Conservation (phyloP, 2,113 vertebrate genomes). For the Laticauda laticaudata region DNA sequence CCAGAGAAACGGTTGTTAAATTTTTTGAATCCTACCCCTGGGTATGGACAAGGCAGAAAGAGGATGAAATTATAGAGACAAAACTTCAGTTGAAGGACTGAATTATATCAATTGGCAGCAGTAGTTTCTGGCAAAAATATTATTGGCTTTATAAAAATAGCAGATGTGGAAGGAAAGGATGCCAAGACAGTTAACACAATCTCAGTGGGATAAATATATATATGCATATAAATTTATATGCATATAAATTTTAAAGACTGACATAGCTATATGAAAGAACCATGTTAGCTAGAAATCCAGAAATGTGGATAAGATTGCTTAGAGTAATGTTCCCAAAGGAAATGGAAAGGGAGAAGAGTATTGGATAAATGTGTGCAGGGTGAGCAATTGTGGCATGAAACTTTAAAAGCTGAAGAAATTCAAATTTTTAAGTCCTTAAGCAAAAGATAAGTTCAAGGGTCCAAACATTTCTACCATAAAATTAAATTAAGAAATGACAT, state of each 20-base stretch:
- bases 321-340: slow-evolving; percentile 49
- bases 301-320: slow-evolving; percentile 49
- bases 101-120: slow-evolving; percentile 42
- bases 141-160: slow-evolving; percentile 56
- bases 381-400: slow-evolving; percentile 35
- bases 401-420: slow-evolving; percentile 45
- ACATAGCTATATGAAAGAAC: slow-evolving; percentile 47
- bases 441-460: slow-evolving; percentile 28
- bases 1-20: no score
- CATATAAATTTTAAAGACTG: slow-evolving; percentile 51
- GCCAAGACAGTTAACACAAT: slow-evolving; percentile 57
- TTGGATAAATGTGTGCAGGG: slow-evolving; percentile 39
- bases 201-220: slow-evolving; percentile 34
- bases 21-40: no score
- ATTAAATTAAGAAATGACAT: background rate
- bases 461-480: slow-evolving; percentile 13
- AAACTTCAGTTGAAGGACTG: slow-evolving; percentile 30
- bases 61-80: slow-evolving; percentile 24
- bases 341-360: slow-evolving; percentile 20
- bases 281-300: slow-evolving; percentile 59
- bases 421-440: slow-evolving; percentile 38
- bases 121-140: slow-evolving; percentile 59
- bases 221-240: background rate
- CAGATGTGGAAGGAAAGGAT: slow-evolving; percentile 57
- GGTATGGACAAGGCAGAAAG: background rate